Percentiles rank a stretch among this genome's conserved stretches.
Conservation (phyloP, 2,113 vertebrate genomes). For the Podarcis raffonei region DNA sequence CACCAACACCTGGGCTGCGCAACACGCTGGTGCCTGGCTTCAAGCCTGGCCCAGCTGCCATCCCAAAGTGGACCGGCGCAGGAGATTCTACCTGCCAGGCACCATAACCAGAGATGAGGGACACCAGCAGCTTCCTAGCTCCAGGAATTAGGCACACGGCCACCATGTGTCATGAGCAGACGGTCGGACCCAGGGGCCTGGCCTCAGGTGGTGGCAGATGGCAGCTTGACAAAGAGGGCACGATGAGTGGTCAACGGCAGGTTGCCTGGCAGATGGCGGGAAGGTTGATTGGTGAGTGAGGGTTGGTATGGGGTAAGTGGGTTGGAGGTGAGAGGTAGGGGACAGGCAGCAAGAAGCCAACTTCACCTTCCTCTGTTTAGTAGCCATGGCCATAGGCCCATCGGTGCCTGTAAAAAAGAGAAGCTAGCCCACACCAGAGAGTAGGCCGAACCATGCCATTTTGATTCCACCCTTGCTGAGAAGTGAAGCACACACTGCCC, state of each 20-base stretch:
- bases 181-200: background rate
- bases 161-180: background rate
- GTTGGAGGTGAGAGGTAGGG: background rate
- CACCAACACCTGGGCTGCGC: background rate
- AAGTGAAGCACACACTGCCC: background rate
- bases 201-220: background rate
- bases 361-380: background rate
- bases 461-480: background rate
- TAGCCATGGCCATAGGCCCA: background rate
- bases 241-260: background rate
- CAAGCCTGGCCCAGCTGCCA: constrained; percentile 29
- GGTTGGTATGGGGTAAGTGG: background rate
- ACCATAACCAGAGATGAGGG: background rate
- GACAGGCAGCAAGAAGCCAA: background rate
- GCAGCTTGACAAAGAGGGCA: background rate
- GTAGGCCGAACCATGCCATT: background rate
- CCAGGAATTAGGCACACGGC: background rate
- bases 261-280: background rate
- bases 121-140: background rate
- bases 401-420: background rate
- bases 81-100: constrained; percentile 34
- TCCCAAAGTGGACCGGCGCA: accelerated
- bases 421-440: background rate
- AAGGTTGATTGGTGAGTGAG: background rate
- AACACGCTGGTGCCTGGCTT: constrained; percentile 17